These are phyloP conservation scores for Papilio machaon DNA, from an alignment of 1,140 invertebrate species.

Conservation along the genomic window DNA sequence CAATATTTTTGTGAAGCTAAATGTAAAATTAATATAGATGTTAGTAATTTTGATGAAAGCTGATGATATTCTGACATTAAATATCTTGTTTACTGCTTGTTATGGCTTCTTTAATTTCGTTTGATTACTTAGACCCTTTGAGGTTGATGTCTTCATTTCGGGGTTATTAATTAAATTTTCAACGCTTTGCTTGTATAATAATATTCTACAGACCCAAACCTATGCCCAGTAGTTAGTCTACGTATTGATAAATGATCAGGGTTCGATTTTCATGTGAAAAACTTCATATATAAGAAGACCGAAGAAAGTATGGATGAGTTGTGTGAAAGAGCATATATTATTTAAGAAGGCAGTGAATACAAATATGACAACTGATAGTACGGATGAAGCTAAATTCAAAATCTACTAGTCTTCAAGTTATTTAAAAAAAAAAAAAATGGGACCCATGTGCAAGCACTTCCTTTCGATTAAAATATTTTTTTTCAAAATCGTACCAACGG, in stretches of 20 bases:
- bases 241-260: not conserved
- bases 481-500: too few relatives aligned
- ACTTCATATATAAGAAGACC: too few relatives aligned
- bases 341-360: too few relatives aligned
- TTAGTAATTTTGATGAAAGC: not conserved
- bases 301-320: too few relatives aligned
- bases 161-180: constrained; percentile 17
- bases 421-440: too few relatives aligned
- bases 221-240: not conserved
- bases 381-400: too few relatives aligned
- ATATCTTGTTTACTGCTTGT: not conserved
- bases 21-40: not conserved
- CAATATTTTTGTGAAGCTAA: too few relatives aligned
- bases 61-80: not conserved
- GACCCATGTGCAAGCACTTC: too few relatives aligned
- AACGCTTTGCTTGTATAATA: not conserved
- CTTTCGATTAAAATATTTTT: too few relatives aligned
- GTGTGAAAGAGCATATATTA: too few relatives aligned
- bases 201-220: not conserved
- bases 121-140: constrained; percentile 19
- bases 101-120: constrained; percentile 15
- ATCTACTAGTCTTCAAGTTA: too few relatives aligned
- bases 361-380: too few relatives aligned
- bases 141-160: constrained; percentile 19
- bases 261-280: not conserved